Percentiles rank a stretch among this genome's conserved stretches.
Conservation (phyloP, 2,888 invertebrate species). For the Brachyopa scutellaris region DNA sequence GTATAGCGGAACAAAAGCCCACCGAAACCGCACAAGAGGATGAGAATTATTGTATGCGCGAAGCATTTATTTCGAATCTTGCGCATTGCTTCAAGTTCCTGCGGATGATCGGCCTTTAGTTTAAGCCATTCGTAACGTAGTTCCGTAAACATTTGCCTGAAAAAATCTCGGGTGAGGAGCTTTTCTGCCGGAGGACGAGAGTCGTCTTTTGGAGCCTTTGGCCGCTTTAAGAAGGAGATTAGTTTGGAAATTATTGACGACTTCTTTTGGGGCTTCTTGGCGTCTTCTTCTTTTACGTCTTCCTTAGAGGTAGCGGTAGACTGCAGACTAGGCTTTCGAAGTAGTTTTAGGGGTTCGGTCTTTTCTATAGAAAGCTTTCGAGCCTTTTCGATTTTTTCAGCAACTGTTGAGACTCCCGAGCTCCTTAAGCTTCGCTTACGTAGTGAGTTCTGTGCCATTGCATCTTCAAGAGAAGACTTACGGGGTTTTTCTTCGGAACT, state of each 20-base stretch:
- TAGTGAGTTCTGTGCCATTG: slow-evolving; percentile 65
- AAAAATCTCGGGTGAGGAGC: slow-evolving; percentile 77
- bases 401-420: no score
- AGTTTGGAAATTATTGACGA: slow-evolving; percentile 34
- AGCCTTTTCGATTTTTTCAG: slow-evolving; percentile 7
- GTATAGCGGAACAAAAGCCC: slow-evolving; percentile 91
- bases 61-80: slow-evolving; percentile 86
- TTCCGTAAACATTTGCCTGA: slow-evolving; percentile 82
- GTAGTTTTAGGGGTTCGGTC: not conserved
- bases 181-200: slow-evolving; percentile 49
- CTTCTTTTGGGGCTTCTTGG: not conserved
- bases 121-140: slow-evolving; percentile 83
- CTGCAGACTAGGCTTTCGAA: slow-evolving; percentile 39
- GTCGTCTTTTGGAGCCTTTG: slow-evolving; percentile 4
- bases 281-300: not conserved
- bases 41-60: slow-evolving; percentile 86
- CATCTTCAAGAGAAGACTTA: slow-evolving; percentile 73
- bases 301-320: not conserved
- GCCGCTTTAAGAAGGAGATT: slow-evolving; percentile 25
- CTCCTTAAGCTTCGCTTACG: slow-evolving; percentile 12
- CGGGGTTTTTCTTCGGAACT: slow-evolving; percentile 73
- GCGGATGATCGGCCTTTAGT: slow-evolving; percentile 84
- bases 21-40: slow-evolving; percentile 90
- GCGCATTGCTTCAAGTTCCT: slow-evolving; percentile 84
- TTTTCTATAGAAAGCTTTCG: slow-evolving; percentile 33